Evolutionary conservation across 2,888 invertebrate species (phyloP), one percentile per base, ranked within the genome.

Genomic region (Pilophorus perplexus): DNA sequence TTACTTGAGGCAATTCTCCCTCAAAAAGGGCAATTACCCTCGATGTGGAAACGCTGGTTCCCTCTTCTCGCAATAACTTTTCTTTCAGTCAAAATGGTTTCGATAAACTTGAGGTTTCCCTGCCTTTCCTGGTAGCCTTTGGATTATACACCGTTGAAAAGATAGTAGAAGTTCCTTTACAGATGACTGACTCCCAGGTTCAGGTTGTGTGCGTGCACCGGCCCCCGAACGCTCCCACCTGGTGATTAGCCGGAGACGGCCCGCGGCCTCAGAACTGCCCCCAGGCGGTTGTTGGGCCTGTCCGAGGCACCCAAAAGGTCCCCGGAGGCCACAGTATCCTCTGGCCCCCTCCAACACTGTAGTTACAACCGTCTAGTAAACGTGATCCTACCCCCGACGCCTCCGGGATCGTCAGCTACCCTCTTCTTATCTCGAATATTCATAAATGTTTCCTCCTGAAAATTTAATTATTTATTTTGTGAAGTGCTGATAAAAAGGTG

Each of bases 401-500:
- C n/a, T n/a, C n/a, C n/a, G n/a, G n/a, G n/a, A n/a, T n/a, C n/a
- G n/a, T n/a, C n/a, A n/a, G n/a, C n/a, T n/a, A n/a, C n/a, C n/a
- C n/a, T n/a, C n/a, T n/a, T n/a, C n/a, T 46, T 46, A 46, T 46
- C 46, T 46, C 46, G 46, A 46, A 46, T 46, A 46, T 46, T 46
- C 46, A 46, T 46, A 46, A 23, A 46, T 46, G n/a, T 25, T 25
- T 14, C 23, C 14, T 46, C 46, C 20, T 46, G 46, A 46, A 46
- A 46, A 46, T 46, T 46, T 46, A 46, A 46, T 46, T 46, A 46
- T 46, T 46, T 46, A 46, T 46, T 46, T 46, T 6, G 46, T 46
- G 23, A 46, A 46, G 12, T 46, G 10, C 46, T 5, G 46, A 46
- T 46, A 46, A 46, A 4, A 10, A 22, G 46, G 20, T 46, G 23